Base-by-base conservation (phyloP, 2,888 invertebrate species). In the Petrolisthes manimaculis region DNA sequence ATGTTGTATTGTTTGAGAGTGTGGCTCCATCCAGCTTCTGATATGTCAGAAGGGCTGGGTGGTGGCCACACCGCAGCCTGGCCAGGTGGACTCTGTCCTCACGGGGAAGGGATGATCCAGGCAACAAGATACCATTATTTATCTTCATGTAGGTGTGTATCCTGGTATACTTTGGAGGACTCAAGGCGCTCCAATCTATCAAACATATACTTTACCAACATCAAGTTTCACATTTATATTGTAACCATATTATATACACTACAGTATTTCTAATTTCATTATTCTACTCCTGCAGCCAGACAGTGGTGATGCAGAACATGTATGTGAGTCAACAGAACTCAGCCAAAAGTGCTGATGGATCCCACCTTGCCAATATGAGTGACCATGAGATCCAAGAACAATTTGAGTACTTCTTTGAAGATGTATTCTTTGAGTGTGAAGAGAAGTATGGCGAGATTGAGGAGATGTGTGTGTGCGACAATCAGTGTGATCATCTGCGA, bases 401-500 rank as follows among this genome's bases (percentile, higher is more conserved):
- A 92, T 94, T 94, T 92, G 94, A 94, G 92, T 94, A 94, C 89
- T 94, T 94, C 92, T 94, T 94, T 92, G 94, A 94, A 92, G 94
- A 94, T 92, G 94, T 94, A 83, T 94, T 94, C 93, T 93, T 93
- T 86, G 94, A 94, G 92, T 92, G 94, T 91, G 94, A 94, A 91
- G 93, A 94, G 90, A 94, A 94, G 93, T 95, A 95, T 92, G 95
- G 95, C 18, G 94, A 94, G 91, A 94, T 95, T 84, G 95, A 95
- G 92, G 95, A 95, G 92, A 94, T 95, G 94, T 95, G 95, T 92
- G 94, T 95, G 51, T 95, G 95, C 92, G 95, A 95, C 92, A 95
- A 95, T 92, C 93, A 95, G 86, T 94, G 94, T 0, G 94, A 94
- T 91, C 94, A 94, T 92, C 93, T 94, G 87, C 94, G 94, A 77